A percentile compares a stretch with the other conserved stretches of the same genome.
These are phyloP conservation scores for Podarcis cretensis DNA, from an alignment of 2,113 vertebrate genomes.

Conservation along the genomic window DNA sequence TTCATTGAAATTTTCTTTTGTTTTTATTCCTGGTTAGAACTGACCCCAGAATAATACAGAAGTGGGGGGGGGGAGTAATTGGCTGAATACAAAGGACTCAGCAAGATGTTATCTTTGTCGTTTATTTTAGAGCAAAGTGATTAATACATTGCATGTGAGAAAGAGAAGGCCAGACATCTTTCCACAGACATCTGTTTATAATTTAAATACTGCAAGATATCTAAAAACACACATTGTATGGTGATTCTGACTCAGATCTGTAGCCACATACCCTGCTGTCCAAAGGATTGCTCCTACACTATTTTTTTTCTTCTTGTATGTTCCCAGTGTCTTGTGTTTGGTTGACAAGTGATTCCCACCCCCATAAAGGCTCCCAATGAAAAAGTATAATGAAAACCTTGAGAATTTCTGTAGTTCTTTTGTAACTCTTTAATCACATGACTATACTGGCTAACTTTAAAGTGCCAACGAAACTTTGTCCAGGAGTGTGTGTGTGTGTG, in stretches of 20 bases:
- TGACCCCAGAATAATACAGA: conserved; percentile 42
- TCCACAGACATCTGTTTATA: conserved; percentile 67
- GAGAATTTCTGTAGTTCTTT: not conserved
- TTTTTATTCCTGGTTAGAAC: conserved; percentile 51
- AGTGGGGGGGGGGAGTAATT: conserved; percentile 34
- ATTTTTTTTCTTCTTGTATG: conserved; percentile 24
- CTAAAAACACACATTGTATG: conserved; percentile 31
- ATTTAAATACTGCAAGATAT: conserved; percentile 64
- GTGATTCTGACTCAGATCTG: conserved; percentile 52
- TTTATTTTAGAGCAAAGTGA: conserved; percentile 59
- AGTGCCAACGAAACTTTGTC: not conserved
- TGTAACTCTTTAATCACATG: not conserved
- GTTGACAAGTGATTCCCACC: conserved; percentile 31
- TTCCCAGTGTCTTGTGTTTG: conserved; percentile 19
- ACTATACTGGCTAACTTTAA: not conserved
- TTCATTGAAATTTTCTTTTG: conserved; percentile 30
- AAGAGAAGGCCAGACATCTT: conserved; percentile 50
- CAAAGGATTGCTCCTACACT: conserved; percentile 15
- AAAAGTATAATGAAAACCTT: not conserved
- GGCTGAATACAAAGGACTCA: conserved; percentile 52
- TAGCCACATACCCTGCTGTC: conserved; percentile 33
- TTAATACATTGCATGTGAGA: conserved; percentile 62
- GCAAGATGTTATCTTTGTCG: conserved; percentile 65
- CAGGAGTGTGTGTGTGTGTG: not conserved
- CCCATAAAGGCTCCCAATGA: not conserved